A percentile compares a stretch with the other conserved stretches of the same genome.
phyloP scores from a whole-genome alignment of 2,797 vertebrate species.

The Apogon hyalosoma region DNA sequence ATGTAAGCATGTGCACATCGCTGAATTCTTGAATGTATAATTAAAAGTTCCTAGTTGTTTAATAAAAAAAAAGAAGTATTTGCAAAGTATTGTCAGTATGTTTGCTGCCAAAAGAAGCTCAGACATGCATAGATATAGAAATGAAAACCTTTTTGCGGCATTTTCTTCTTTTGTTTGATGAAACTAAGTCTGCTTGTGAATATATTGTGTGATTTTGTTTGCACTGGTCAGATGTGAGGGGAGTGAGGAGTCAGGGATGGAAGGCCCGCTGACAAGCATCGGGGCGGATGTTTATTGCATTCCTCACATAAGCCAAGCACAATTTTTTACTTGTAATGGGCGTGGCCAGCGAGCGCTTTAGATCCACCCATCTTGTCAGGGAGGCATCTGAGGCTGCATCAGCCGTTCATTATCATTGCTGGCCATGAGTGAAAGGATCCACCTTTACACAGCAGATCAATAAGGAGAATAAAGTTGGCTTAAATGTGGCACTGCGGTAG shows the following conservation, averaged over 20 bases:
- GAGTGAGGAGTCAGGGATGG: conserved; percentile 17
- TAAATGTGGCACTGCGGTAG: conserved; percentile 26
- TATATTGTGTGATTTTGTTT: neutral
- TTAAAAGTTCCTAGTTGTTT: no score
- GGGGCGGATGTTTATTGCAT: conserved; percentile 29
- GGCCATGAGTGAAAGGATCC: conserved; percentile 43
- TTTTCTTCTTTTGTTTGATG: neutral
- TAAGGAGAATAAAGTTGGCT: conserved; percentile 56
- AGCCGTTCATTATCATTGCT: conserved; percentile 43
- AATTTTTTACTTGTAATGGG: conserved; percentile 26
- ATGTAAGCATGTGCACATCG: no score
- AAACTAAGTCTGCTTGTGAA: neutral
- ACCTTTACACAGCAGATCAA: conserved; percentile 45
- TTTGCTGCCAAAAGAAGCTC: no score
- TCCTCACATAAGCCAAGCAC: conserved; percentile 22
- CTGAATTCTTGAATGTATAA: no score
- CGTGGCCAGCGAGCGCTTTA: conserved; percentile 7
- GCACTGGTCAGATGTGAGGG: neutral
- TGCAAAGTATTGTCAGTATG: no score
- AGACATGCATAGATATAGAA: no score
- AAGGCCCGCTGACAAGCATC: conserved; percentile 30
- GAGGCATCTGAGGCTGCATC: conserved; percentile 31
- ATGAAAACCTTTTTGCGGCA: no score
- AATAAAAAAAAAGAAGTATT: no score
- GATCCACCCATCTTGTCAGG: conserved; percentile 28